Evolutionary conservation across 2,113 vertebrate species (phyloP).

Genomic region (Aplodontia rufa): DNA sequence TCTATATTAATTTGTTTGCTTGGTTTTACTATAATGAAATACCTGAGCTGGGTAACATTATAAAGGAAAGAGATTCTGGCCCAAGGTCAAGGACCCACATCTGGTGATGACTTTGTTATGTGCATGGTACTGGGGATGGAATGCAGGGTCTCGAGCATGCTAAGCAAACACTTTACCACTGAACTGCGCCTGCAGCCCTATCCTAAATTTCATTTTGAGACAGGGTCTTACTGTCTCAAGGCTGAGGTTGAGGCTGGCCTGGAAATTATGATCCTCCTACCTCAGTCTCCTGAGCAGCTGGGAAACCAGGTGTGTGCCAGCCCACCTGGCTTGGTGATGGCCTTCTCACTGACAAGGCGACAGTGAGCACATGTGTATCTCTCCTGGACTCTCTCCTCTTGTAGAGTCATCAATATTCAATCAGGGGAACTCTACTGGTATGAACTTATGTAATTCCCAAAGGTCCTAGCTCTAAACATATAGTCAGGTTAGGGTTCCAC

Average conservation of each 20-base stretch:
- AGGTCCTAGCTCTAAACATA: neutral
- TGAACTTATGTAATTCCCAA: neutral
- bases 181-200: too few relatives aligned
- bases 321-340: too few relatives aligned
- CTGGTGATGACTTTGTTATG: neutral
- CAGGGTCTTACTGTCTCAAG: too few relatives aligned
- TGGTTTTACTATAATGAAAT: neutral
- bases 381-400: neutral
- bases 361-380: neutral
- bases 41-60: neutral
- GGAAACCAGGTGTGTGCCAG: too few relatives aligned
- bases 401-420: neutral
- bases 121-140: too few relatives aligned
- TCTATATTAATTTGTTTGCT: neutral
- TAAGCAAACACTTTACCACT: too few relatives aligned
- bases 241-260: too few relatives aligned
- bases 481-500: neutral
- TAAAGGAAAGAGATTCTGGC: neutral
- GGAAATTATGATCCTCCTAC: too few relatives aligned
- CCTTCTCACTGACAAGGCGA: too few relatives aligned
- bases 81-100: neutral
- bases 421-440: neutral
- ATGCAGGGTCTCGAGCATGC: too few relatives aligned
- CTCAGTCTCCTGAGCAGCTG: too few relatives aligned
- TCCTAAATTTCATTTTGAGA: too few relatives aligned